Base-by-base conservation (phyloP, 2,888 invertebrate genomes). In the Conus canariensis region DNA sequence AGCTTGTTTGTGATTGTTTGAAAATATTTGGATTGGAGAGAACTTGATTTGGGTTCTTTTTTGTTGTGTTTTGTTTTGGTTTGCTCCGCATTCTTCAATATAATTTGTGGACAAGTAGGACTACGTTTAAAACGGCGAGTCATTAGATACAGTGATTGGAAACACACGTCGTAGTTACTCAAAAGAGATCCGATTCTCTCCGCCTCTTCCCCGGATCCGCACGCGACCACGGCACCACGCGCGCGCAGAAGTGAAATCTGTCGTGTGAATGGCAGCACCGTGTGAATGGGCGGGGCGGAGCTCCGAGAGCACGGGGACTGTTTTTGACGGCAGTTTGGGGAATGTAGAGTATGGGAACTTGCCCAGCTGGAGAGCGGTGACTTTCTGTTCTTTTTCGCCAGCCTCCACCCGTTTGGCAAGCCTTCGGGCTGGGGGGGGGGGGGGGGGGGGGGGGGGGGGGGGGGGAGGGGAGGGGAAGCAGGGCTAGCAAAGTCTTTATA, bases 301-400 rank as follows among this genome's bases (percentile, higher is more conserved):
- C 74, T 58, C 25, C 19, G 80, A 70, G 58, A 77, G 22, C 3
- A n/a, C 10, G 80, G 56, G 67, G 67, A 67, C 56, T n/a, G 83
- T 80, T 64, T 45, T 30, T 87, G 45, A n/a, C 14, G 56, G 45
- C 25, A 67, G 64, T 58, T 56, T 74, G 19, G 87, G 59, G 56
- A 64, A 64, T 64, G 64, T 64, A 64, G 1, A 64, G 88, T 88
- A 88, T 88, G 88, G 88, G 88, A 88, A 88, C 88, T 88, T 56
- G 60, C 56, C 82, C 88, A 88, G 59, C 82, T 88, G 88, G 64
- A 56, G 22, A 83, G 12, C 88, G 22, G 12, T 30, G 77, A 59
- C 80, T 88, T 59, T 80, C 64, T 19, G 30, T 30, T 86, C 64
- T 45, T 77, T 74, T 88, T 45, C 45, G 3, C 45, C 45, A 45